A percentile compares a stretch with the other conserved stretches of the same genome.
phyloP scores from a whole-genome alignment of 30 jellyfish, hydroid and myxozoan genomes.

The Mastigias papua region DNA sequence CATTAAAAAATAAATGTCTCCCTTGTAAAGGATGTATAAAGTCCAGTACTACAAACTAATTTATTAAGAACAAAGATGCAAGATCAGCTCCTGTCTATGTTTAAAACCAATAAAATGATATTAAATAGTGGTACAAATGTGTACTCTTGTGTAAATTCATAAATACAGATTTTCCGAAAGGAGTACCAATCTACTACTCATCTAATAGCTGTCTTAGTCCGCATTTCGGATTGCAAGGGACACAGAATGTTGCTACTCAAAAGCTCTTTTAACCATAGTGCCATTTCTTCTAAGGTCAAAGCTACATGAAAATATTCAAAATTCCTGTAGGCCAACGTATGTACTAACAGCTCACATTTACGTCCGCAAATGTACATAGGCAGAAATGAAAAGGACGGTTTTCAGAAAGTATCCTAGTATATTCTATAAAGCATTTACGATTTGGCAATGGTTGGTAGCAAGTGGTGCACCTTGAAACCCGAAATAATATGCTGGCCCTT shows the following conservation, averaged over 20 bases:
- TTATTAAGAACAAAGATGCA: constrained; percentile 47
- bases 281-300: not conserved
- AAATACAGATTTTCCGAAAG: constrained; percentile 43
- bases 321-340: not conserved
- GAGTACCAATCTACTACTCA: not conserved
- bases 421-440: not conserved
- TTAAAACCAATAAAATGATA: constrained; percentile 55
- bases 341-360: too few relatives aligned
- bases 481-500: not conserved
- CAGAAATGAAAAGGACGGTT: too few relatives aligned
- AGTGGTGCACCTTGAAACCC: not conserved
- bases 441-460: not conserved
- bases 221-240: constrained; percentile 4
- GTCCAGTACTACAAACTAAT: constrained; percentile 39
- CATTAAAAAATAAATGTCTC: constrained; percentile 44
- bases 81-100: constrained; percentile 44
- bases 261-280: not conserved
- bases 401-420: too few relatives aligned
- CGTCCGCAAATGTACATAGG: too few relatives aligned
- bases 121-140: constrained; percentile 70
- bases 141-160: constrained; percentile 61
- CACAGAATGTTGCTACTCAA: not conserved
- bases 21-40: constrained; percentile 66
- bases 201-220: not conserved
- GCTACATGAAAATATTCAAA: not conserved